Percentiles rank a stretch among this genome's conserved stretches.
These are phyloP conservation scores for Promerops cafer DNA, from an alignment of 2,113 vertebrate genomes.

Conservation along the genomic window DNA sequence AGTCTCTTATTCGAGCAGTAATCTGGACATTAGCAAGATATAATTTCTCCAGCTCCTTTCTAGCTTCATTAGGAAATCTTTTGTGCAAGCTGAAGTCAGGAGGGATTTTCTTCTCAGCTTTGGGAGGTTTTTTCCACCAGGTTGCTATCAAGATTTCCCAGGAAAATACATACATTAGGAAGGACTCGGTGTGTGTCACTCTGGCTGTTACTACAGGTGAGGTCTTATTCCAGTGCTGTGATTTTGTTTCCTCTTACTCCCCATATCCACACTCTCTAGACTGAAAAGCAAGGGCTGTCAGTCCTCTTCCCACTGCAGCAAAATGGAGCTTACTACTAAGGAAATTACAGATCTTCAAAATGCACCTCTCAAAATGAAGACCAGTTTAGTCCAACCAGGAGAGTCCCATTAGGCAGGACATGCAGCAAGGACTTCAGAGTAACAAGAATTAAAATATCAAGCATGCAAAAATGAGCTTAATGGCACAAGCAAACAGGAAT, in stretches of 20 bases:
- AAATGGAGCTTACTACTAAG: background rate
- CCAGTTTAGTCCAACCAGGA: background rate
- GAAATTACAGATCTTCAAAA: background rate
- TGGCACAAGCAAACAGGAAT: background rate
- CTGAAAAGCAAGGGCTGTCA: background rate
- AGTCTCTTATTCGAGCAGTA: background rate
- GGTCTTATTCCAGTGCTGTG: background rate
- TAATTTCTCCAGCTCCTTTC: background rate
- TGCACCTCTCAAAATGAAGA: background rate
- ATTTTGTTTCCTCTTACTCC: background rate
- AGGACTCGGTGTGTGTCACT: rapidly evolving
- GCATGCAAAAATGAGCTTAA: background rate
- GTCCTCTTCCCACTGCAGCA: rapidly evolving
- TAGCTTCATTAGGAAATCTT: background rate
- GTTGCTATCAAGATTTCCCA: background rate
- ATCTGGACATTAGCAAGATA: background rate
- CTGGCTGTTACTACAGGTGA: background rate
- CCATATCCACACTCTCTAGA: background rate
- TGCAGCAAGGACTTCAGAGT: background rate
- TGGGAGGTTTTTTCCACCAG: background rate
- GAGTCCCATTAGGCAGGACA: background rate
- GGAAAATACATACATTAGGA: background rate
- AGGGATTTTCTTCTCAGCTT: background rate
- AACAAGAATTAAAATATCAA: background rate
- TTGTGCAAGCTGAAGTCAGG: background rate